phyloP scores from a whole-genome alignment of 2,797 vertebrate genomes.

The Centroberyx gerrardi region DNA sequence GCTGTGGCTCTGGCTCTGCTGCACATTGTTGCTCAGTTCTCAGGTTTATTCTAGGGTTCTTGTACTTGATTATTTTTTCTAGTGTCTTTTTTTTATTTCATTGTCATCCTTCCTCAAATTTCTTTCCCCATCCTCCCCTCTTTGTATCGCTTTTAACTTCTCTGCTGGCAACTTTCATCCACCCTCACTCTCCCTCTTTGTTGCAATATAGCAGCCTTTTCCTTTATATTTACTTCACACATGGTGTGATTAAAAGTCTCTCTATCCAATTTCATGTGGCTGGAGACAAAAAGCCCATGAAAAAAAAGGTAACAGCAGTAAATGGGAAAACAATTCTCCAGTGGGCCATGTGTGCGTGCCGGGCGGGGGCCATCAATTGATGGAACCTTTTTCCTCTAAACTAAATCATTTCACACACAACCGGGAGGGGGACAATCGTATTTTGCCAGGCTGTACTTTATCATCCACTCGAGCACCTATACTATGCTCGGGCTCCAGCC shows the following conservation, averaged over 20 bases:
- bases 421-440: slow-evolving; percentile 50
- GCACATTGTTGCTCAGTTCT: slow-evolving; percentile 25
- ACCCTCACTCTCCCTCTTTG: slow-evolving; percentile 13
- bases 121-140: neutral
- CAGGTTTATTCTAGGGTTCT: neutral
- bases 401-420: slow-evolving; percentile 68
- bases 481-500: slow-evolving; percentile 14
- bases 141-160: slow-evolving; percentile 33
- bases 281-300: slow-evolving; percentile 58
- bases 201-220: slow-evolving; percentile 30
- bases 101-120: slow-evolving; percentile 3
- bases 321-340: slow-evolving; percentile 69
- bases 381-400: slow-evolving; percentile 43
- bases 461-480: slow-evolving; percentile 45
- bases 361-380: slow-evolving; percentile 57
- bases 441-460: slow-evolving; percentile 51
- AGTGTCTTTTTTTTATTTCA: neutral
- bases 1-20: neutral
- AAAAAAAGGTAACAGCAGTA: slow-evolving; percentile 60
- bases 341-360: slow-evolving; percentile 34
- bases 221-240: slow-evolving; percentile 56
- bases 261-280: slow-evolving; percentile 65
- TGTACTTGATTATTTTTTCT: neutral
- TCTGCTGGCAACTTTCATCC: slow-evolving; percentile 12
- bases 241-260: slow-evolving; percentile 65